Conservation (phyloP, 2,888 invertebrate species). For the Drosophila cognata region DNA sequence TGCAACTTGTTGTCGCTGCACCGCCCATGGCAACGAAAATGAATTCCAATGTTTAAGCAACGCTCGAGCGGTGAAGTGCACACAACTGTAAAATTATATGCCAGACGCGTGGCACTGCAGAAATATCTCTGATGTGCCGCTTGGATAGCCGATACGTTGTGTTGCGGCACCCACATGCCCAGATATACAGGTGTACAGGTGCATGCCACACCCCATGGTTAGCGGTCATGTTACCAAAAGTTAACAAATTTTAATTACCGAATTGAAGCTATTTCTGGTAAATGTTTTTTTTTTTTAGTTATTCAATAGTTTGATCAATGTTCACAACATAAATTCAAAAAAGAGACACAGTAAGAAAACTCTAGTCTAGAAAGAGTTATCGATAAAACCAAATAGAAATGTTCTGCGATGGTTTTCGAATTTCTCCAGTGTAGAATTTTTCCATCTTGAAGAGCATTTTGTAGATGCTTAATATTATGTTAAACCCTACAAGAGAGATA, state of each 20-base stretch:
- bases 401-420: not conserved
- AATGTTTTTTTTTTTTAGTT: not conserved
- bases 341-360: not conserved
- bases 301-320: not conserved
- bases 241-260: slow-evolving; percentile 69
- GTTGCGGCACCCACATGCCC: slow-evolving; percentile 1
- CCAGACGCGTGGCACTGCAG: slow-evolving; percentile 55
- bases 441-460: not conserved
- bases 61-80: slow-evolving; percentile 13
- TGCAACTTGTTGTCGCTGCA: slow-evolving; percentile 5
- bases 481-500: not conserved
- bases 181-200: not conserved
- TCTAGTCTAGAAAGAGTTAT: not conserved
- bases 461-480: not conserved
- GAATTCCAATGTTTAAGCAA: slow-evolving; percentile 38
- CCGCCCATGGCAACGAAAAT: slow-evolving; percentile 32
- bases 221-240: slow-evolving; percentile 29
- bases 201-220: not conserved
- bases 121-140: slow-evolving; percentile 58
- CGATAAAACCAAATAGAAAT: not conserved
- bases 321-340: not conserved
- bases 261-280: slow-evolving; percentile 25
- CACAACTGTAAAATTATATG: slow-evolving; percentile 76
- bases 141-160: slow-evolving; percentile 45
- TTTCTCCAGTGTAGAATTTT: not conserved